phyloP scores from a whole-genome alignment of 2,797 vertebrate genomes.

The Miichthys miiuy region DNA sequence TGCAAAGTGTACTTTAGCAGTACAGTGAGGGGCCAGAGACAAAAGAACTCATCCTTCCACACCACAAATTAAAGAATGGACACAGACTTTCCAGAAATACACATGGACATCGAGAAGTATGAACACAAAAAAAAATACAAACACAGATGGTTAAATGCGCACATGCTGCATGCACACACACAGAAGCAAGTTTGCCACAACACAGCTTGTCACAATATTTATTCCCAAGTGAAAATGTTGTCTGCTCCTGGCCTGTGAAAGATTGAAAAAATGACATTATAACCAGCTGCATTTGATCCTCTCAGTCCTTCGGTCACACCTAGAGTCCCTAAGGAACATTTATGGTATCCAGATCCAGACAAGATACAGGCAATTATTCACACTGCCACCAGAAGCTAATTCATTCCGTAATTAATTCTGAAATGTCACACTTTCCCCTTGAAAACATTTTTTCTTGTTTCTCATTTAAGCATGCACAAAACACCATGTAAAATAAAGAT shows the following conservation, averaged over 20 bases:
- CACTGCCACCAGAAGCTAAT: constrained; percentile 68
- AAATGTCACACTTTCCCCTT: constrained; percentile 73
- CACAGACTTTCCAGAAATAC: constrained; percentile 11
- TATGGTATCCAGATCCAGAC: constrained; percentile 61
- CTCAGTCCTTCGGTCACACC: constrained; percentile 52
- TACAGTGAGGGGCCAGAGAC: neutral
- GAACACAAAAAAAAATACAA: constrained; percentile 31
- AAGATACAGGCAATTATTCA: constrained; percentile 65
- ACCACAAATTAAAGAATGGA: neutral
- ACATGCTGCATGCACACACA: constrained; percentile 24
- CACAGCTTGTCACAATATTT: constrained; percentile 59
- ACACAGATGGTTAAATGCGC: constrained; percentile 30
- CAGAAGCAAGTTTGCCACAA: constrained; percentile 24
- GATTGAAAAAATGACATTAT: constrained; percentile 35
- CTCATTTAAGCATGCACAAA: constrained; percentile 39
- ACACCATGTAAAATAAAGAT: constrained; percentile 18
- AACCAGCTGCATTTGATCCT: constrained; percentile 54
- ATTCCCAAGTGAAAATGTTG: constrained; percentile 47
- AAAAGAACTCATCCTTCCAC: neutral
- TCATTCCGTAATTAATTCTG: constrained; percentile 79
- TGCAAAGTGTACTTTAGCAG: neutral
- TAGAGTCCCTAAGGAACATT: constrained; percentile 42
- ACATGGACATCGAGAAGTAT: constrained; percentile 21
- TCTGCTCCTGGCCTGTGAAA: constrained; percentile 49
- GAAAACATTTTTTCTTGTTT: constrained; percentile 67